Conservation (phyloP, 2,113 vertebrate species). For the Dendropsophus ebraccatus region DNA sequence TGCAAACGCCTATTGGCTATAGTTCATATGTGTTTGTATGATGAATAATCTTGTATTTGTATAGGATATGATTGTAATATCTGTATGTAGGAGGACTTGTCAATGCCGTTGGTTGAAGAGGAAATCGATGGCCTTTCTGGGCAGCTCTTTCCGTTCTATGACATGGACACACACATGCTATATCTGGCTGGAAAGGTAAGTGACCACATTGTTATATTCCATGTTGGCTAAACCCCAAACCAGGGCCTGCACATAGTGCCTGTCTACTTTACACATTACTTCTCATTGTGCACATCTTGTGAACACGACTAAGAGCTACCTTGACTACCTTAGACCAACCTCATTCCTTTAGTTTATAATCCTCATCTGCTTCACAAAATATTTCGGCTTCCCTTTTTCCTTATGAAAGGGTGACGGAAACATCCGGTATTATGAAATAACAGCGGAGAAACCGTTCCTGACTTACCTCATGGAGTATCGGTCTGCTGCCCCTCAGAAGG, state of each 20-base stretch:
- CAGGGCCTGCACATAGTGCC: neutral
- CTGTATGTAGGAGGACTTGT: slow-evolving; percentile 82
- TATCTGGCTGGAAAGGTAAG: slow-evolving; percentile 95
- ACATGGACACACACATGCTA: slow-evolving; percentile 94
- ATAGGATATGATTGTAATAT: neutral
- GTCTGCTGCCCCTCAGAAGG: slow-evolving; percentile 92
- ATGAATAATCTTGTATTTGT: too few species aligned
- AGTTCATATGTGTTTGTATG: neutral
- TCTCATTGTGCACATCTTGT: too few species aligned
- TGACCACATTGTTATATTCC: neutral
- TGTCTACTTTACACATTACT: neutral
- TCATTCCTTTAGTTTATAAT: neutral
- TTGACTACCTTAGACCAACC: neutral
- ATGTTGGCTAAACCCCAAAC: neutral
- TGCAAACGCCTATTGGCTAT: neutral
- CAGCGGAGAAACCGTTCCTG: slow-evolving; percentile 91
- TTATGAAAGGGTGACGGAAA: slow-evolving; percentile 89
- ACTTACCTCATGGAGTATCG: slow-evolving; percentile 97
- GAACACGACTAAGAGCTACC: too few species aligned
- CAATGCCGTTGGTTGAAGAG: slow-evolving; percentile 91
- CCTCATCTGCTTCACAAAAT: neutral
- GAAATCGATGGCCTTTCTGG: slow-evolving; percentile 95
- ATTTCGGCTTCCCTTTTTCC: neutral
- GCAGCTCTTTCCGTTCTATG: slow-evolving; percentile 93
- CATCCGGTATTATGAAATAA: slow-evolving; percentile 96